Evolutionary conservation across 1,140 invertebrate species (phyloP), one percentile per base, ranked within the genome.

Genomic region (Lordiphosa collinella): DNA sequence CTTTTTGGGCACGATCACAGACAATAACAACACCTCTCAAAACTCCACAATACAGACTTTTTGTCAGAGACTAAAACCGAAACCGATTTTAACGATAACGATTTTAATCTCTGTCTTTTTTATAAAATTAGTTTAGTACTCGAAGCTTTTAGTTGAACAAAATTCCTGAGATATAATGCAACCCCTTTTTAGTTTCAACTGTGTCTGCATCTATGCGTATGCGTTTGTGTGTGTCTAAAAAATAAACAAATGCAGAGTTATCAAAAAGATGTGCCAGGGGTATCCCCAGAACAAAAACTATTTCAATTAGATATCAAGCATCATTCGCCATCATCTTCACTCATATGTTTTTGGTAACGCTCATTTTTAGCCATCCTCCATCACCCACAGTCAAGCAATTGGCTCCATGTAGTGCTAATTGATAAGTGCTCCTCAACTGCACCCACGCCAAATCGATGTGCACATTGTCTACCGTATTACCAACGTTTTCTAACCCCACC

Each of bases 371-470:
- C 50, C 72, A 72, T 72, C 49, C 48, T 46, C 37, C 53, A 66
- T 70, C 58, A 75, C 43, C 34, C 49, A 38, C 49, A 52, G 10
- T 35, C 58, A 71, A 82, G 59, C 55, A 16, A 70, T 71, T 71
- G 68, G 78, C 53, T 11, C 36, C 31, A 78, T 56, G 72, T 84
- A 84, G 78, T 84, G 76, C 74, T 69, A 67, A 41, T 29, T 36
- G 9, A 50, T 52, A 75, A 61, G 22, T 52, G 57, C 60, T 53
- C 31, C 40, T 13, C 22, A 65, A 65, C 40, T 61, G 73, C 78
- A 84, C 78, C 68, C 64, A 85, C 57, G 80, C 79, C 49, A 85
- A 79, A 73, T 79, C 29, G 50, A 51, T 64, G 72, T 80, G 67
- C 59, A 86, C 63, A 10, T 55, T 16, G n/a, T 37, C 37, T 10